Base-by-base conservation (phyloP, 2,797 vertebrate genomes). In the Coreius guichenoti region DNA sequence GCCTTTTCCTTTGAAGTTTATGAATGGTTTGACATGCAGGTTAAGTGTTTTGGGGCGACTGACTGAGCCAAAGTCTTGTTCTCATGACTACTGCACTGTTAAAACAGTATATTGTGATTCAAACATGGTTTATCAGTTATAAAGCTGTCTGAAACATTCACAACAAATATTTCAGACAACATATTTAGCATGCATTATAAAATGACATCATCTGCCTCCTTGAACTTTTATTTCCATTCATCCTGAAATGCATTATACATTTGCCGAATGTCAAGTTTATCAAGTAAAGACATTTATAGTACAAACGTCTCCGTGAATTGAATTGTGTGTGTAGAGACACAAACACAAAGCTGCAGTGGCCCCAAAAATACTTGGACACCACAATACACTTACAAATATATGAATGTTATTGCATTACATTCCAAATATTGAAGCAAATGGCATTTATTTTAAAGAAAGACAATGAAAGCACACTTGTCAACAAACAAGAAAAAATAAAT, bases 11-110 rank as follows among this genome's bases (percentile, higher is more conserved):
- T 70, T 81, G 73, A 86, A 77, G 80, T 69, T 86, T 81, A 26
- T 75, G 84, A 81, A 76, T 58, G 49, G 31, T 70, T 51, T 86
- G 74, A 73, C 67, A 83, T 78, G 67, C 65, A 70, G 49, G 45
- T 78, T 82, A 78, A 76, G 68, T 77, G 81, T 83, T 73, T 49
- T 31, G 31, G 26, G 51, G 26, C 9, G 58, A 56, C 63, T 74
- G 19, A 68, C n/a, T 79, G 29, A 29, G 80, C 23, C 31, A 26
- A 23, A 82, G 75, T 68, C 80, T n/a, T 72, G 51, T 86, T 70
- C 47, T 86, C 65, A 82, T 82, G 80, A 61, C 29, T 61, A 77
- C 65, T 70, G 73, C 80, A 26, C 73, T 78, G n/a, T 58, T 58
- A 76, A 77, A 84, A 16, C 4, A 0, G 36, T 78, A 29, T 56